phyloP scores from a whole-genome alignment of 2,113 vertebrate species.

The Zosterops pallidus region DNA sequence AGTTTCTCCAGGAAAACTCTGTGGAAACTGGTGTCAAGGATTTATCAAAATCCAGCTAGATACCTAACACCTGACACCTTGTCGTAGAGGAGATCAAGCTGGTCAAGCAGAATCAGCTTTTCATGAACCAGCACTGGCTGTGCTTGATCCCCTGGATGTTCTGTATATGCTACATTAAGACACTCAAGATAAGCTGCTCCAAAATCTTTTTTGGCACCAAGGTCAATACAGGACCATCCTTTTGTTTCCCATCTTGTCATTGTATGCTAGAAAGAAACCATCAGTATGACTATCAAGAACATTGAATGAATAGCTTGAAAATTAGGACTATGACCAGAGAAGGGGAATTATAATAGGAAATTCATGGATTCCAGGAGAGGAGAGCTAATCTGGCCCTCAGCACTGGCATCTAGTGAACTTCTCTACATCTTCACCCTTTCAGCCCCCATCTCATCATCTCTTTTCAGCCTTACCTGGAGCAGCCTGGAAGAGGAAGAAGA shows the following conservation, averaged over 20 bases:
- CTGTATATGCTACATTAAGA: neutral
- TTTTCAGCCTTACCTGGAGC: conserved; percentile 20
- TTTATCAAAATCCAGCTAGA: neutral
- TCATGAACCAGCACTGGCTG: rapidly evolving
- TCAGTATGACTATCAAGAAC: neutral
- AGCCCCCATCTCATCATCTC: neutral
- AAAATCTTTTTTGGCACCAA: neutral
- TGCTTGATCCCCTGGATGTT: neutral
- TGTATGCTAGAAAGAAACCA: neutral
- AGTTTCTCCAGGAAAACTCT: neutral
- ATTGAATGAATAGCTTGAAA: neutral
- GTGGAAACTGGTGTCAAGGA: neutral
- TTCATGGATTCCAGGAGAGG: neutral
- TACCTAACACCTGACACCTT: neutral
- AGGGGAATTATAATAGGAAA: neutral
- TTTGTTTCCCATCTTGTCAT: neutral
- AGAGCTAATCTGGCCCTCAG: neutral
- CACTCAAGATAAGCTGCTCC: neutral
- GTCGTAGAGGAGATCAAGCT: neutral
- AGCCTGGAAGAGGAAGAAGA: conserved; percentile 61
- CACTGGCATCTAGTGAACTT: neutral
- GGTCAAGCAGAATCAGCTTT: neutral
- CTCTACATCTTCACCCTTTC: neutral
- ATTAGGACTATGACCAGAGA: neutral
- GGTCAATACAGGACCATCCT: neutral